Conservation (phyloP, 2,888 invertebrate genomes). For the Bombyx huttoni region DNA sequence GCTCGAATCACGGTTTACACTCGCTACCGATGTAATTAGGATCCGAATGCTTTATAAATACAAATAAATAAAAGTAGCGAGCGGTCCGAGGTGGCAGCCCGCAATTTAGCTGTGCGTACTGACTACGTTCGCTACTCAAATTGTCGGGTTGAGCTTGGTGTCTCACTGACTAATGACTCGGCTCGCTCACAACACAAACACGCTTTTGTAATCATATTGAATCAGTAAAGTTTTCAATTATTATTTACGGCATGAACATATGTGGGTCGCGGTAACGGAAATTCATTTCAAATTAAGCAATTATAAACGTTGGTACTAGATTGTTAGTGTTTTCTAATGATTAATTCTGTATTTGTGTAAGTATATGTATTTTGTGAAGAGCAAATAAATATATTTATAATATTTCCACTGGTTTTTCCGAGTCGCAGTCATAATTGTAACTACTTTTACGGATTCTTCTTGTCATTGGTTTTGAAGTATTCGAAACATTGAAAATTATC, state of each 20-base stretch:
- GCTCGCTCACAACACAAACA: constrained; percentile 40
- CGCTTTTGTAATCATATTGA: constrained; percentile 48
- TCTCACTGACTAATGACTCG: constrained; percentile 64
- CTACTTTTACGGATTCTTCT: too few relatives aligned
- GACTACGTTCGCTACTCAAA: constrained; percentile 40
- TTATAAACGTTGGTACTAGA: too few relatives aligned
- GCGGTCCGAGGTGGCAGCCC: constrained; percentile 57
- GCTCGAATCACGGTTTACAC: constrained; percentile 52
- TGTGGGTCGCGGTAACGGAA: constrained; percentile 16
- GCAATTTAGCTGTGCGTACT: constrained; percentile 56
- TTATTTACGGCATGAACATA: constrained; percentile 47
- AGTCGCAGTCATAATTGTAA: too few relatives aligned
- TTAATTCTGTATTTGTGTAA: too few relatives aligned
- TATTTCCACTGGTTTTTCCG: too few relatives aligned
- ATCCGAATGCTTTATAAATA: constrained; percentile 61
- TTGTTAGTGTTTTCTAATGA: too few relatives aligned
- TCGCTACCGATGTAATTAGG: constrained; percentile 55
- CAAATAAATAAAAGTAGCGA: constrained; percentile 64
- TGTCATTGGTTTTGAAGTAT: too few relatives aligned
- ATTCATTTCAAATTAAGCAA: too few relatives aligned
- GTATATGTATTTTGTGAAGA: too few relatives aligned
- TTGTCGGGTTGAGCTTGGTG: constrained; percentile 50
- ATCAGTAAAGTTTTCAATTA: constrained; percentile 47
- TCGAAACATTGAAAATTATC: too few relatives aligned
- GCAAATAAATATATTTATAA: too few relatives aligned